Percentiles rank a stretch among this genome's conserved stretches.
phyloP scores from a whole-genome alignment of 64 coral and sea anemone genomes.

The Stylophora pistillata region DNA sequence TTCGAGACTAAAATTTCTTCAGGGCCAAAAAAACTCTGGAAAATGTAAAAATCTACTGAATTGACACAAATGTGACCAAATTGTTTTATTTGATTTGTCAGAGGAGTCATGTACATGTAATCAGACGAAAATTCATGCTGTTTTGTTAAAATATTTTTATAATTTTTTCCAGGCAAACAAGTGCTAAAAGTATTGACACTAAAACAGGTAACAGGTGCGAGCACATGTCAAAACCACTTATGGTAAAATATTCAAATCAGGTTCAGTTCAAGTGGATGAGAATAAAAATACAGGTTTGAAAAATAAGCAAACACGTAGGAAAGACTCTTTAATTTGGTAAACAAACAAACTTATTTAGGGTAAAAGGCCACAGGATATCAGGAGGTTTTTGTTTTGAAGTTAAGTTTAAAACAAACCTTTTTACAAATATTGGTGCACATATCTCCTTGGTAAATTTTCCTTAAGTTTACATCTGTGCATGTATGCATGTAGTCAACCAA shows the following conservation, averaged over 20 bases:
- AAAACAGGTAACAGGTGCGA: conserved; percentile 12
- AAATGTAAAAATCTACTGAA: too few species aligned
- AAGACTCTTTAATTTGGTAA: not conserved
- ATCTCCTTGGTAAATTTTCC: too few species aligned
- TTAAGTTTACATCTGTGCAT: too few species aligned
- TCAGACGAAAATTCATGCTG: too few species aligned
- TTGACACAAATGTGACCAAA: too few species aligned
- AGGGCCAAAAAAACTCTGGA: too few species aligned
- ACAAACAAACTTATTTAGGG: not conserved
- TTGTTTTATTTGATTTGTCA: too few species aligned
- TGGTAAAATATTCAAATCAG: not conserved
- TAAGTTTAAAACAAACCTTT: not conserved
- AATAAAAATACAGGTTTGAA: not conserved
- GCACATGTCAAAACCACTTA: not conserved
- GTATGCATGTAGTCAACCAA: too few species aligned
- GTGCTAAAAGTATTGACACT: not conserved
- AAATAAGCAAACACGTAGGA: not conserved
- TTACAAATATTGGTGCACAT: too few species aligned
- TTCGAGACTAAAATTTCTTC: too few species aligned
- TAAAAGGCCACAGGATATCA: not conserved
- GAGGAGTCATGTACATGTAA: too few species aligned
- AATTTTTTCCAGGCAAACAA: not conserved
- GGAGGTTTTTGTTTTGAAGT: not conserved
- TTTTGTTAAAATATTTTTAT: not conserved
- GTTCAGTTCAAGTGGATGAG: not conserved